Conservation (phyloP, 2,888 invertebrate genomes). For the Chrysotoxum bicinctum region DNA sequence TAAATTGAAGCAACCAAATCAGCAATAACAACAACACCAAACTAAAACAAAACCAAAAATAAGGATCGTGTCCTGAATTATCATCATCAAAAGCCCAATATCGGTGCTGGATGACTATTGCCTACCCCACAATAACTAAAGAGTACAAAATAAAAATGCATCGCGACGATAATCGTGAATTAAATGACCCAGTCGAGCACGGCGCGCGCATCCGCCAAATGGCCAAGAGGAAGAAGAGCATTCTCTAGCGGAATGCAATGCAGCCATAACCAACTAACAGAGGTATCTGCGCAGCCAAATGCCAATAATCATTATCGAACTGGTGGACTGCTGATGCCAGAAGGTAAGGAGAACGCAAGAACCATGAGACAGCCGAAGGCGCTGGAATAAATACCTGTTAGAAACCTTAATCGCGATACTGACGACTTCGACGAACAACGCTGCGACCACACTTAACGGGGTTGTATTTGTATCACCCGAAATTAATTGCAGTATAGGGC, state of each 20-base stretch:
- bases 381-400: constrained; percentile 71
- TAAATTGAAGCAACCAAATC: constrained; percentile 51
- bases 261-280: background rate
- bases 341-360: constrained; percentile 31
- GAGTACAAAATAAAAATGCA: constrained; percentile 44
- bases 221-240: constrained; percentile 59
- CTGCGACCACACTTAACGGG: background rate
- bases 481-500: background rate
- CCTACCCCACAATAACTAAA: constrained; percentile 25
- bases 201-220: constrained; percentile 63
- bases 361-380: constrained; percentile 58
- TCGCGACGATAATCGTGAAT: constrained; percentile 71
- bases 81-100: constrained; percentile 66
- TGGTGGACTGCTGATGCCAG: constrained; percentile 20
- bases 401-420: constrained; percentile 70
- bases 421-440: constrained; percentile 41
- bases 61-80: constrained; percentile 69
- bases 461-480: background rate
- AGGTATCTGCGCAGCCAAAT: constrained; percentile 60
- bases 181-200: constrained; percentile 73
- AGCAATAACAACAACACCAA: constrained; percentile 15
- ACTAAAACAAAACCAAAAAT: constrained; percentile 34
- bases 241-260: background rate
- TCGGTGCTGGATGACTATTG: constrained; percentile 52
- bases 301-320: constrained; percentile 69